A percentile compares a stretch with the other conserved stretches of the same genome.
These are phyloP conservation scores for Aphelenchoides avenae DNA, from an alignment of 1,140 invertebrate species.

Conservation along the genomic window DNA sequence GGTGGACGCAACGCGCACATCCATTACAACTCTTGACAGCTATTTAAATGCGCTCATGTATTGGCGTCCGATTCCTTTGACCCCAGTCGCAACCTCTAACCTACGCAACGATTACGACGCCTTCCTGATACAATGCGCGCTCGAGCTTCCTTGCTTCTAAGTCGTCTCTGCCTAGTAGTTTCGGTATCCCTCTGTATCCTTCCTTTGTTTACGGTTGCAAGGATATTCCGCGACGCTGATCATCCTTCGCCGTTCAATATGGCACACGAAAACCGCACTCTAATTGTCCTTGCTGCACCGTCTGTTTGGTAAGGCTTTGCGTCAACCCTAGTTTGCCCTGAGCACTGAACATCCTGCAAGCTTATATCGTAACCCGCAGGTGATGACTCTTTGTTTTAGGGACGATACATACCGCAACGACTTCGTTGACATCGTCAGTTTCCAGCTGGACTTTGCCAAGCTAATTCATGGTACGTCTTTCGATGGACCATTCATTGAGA, in stretches of 20 bases:
- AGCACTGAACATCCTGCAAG: neutral
- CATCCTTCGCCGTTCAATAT: constrained; percentile 38
- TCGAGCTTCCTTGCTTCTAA: too few species aligned
- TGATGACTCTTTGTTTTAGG: constrained; percentile 23
- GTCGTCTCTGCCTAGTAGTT: too few species aligned
- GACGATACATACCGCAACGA: constrained; percentile 49
- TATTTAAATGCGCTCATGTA: too few species aligned
- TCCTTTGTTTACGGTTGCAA: too few species aligned
- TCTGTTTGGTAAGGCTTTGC: constrained; percentile 40
- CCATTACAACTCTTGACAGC: too few species aligned
- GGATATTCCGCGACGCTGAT: too few species aligned
- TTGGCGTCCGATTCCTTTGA: too few species aligned
- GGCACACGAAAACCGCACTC: constrained; percentile 38
- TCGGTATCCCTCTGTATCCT: too few species aligned
- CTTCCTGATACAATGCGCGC: too few species aligned
- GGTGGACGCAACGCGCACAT: too few species aligned
- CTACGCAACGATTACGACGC: too few species aligned
- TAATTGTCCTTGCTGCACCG: constrained; percentile 46
- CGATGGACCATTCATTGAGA: constrained; percentile 2
- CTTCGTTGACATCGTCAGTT: constrained; percentile 47
- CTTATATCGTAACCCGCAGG: constrained; percentile 7
- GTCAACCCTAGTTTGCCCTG: neutral
- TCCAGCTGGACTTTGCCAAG: constrained; percentile 48
- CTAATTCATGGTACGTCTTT: constrained; percentile 43
- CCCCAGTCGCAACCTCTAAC: too few species aligned